Conservation (phyloP, 2,888 invertebrate genomes). For the Mechanitis messenoides region DNA sequence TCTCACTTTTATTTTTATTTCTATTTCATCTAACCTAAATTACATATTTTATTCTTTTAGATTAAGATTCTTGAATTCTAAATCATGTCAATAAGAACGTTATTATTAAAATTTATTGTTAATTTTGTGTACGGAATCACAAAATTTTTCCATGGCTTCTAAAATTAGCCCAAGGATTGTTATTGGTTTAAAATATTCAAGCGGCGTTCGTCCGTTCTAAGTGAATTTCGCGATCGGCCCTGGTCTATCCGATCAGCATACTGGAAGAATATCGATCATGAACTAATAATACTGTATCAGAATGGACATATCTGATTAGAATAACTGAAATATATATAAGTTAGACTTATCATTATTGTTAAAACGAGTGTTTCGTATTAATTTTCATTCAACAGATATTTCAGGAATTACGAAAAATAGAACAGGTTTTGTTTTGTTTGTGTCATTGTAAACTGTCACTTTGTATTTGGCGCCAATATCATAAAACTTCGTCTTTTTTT, state of each 20-base stretch:
- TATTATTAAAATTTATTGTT: neutral
- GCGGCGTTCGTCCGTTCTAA: conserved; percentile 66
- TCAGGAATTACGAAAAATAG: too few species aligned
- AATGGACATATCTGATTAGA: neutral
- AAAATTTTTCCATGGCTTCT: conserved; percentile 53
- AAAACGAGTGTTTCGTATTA: too few species aligned
- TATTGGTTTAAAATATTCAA: conserved; percentile 73
- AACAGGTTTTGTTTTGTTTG: too few species aligned
- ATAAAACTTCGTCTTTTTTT: too few species aligned
- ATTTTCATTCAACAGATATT: too few species aligned
- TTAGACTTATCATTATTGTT: too few species aligned
- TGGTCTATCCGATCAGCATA: conserved; percentile 41
- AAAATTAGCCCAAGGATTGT: conserved; percentile 72
- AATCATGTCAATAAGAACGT: neutral
- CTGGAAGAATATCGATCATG: conserved; percentile 29
- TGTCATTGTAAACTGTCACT: too few species aligned
- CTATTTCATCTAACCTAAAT: neutral
- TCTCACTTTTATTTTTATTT: neutral
- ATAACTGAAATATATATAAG: neutral
- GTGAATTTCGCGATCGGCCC: conserved; percentile 71
- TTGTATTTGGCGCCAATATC: too few species aligned
- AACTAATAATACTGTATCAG: conserved; percentile 15
- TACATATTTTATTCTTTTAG: neutral
- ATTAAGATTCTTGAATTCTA: too few species aligned
- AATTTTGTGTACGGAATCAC: conserved; percentile 24